Base-by-base conservation (phyloP, 2,888 invertebrate species). In the Thelaira solivaga region DNA sequence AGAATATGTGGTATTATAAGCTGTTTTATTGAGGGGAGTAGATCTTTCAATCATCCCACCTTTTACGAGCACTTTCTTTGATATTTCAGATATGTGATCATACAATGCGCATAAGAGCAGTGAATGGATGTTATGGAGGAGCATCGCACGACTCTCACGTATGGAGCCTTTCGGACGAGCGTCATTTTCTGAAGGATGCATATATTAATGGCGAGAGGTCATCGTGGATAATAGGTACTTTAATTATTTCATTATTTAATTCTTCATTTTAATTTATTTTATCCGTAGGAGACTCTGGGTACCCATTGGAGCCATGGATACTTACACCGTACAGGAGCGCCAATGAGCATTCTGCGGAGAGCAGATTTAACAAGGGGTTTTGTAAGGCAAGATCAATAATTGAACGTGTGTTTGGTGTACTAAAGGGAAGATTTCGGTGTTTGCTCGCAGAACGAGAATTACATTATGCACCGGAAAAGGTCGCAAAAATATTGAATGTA, bases 71-170 rank as follows among this genome's bases (percentile, higher is more conserved):
- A 22, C 36, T 36, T 36, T 36, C n/a, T 36, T 36, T n/a, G 36
- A 36, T 36, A 22, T 47, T 47, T 47, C 29, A 51, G 26, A 51
- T 51, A 51, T 51, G 29, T 51, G 51, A 51, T 51, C 51, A 51
- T 51, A 51, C 51, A 51, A 51, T 51, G 51, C 51, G 29, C 51
- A 29, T 51, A 51, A 51, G 47, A 24, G 47, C 47, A 24, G 47
- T 41, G 41, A 41, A 41, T 41, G 41, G 18, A 41, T 41, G 41
- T 4, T 41, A 41, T 41, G 41, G 41, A 41, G 41, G 41, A 41
- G 41, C 41, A 41, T 41, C 18, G 20, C 24, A 24, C 24, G 45
- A 47, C 45, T 47, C 24, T 47, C 45, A 47, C 24, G 45, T 47
- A 47, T 47, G 45, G 45, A 47, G 22, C 22, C 45, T 47, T 22